Evolutionary conservation across 2,113 vertebrate genomes (phyloP).

Genomic region (Mobula birostris): DNA sequence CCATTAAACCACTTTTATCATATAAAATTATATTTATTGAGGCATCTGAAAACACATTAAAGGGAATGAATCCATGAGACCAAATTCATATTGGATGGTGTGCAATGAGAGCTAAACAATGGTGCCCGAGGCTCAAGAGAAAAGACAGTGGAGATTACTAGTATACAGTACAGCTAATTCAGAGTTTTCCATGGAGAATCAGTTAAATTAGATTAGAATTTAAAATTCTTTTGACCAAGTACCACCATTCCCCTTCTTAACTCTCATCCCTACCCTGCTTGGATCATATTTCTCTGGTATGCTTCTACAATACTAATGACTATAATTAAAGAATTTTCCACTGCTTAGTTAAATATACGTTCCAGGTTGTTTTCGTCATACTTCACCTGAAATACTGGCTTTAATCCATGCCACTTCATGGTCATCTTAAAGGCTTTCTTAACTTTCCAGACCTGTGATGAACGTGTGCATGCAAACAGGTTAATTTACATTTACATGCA

Average conservation of each 20-base stretch:
- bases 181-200: not conserved
- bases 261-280: too few species aligned
- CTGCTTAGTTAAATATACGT: not conserved
- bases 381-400: constrained; percentile 70
- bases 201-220: not conserved
- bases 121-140: not conserved
- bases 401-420: constrained; percentile 70
- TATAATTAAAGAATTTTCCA: not conserved
- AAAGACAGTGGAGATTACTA: not conserved
- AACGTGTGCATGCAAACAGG: constrained; percentile 14
- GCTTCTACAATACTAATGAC: not conserved
- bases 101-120: not conserved
- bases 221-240: not conserved
- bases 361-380: not conserved
- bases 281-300: too few species aligned
- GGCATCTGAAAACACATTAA: not conserved
- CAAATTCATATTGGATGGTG: not conserved
- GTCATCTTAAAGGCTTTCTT: constrained; percentile 92
- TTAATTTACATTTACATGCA: not conserved
- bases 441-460: constrained; percentile 81
- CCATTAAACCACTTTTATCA: not conserved
- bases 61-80: not conserved
- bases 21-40: not conserved
- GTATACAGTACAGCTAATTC: not conserved
- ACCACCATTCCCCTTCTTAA: not conserved